Conservation (phyloP, 1,140 invertebrate species). For the Eciton burchellii region DNA sequence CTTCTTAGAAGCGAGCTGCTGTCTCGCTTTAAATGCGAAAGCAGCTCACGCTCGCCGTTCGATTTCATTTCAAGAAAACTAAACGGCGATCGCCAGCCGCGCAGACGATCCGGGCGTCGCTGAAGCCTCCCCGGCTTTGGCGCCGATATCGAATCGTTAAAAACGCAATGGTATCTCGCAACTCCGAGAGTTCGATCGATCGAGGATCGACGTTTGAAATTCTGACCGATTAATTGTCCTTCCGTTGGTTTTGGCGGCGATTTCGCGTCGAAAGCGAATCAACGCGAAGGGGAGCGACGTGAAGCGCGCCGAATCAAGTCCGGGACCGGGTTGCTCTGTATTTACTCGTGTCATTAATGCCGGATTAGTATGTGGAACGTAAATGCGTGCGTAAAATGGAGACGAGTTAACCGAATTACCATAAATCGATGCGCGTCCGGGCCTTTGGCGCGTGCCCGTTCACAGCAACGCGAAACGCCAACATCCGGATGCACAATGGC, state of each 20-base stretch:
- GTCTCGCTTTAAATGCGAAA: conserved; percentile 46
- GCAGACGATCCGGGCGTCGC: background rate
- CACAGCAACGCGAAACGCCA: conserved; percentile 30
- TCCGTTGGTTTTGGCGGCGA: conserved; percentile 16
- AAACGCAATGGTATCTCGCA: no score
- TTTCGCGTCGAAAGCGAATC: conserved; percentile 51
- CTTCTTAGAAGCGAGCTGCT: background rate
- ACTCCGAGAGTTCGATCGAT: no score
- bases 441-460: conserved; percentile 10
- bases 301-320: conserved; percentile 54
- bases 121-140: no score
- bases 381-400: conserved; percentile 61
- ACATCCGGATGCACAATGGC: conserved; percentile 39
- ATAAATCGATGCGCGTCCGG: conserved; percentile 61
- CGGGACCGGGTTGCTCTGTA: conserved; percentile 45
- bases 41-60: conserved; percentile 24
- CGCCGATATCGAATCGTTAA: background rate
- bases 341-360: conserved; percentile 53
- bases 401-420: conserved; percentile 64
- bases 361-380: conserved; percentile 63
- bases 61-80: conserved; percentile 45
- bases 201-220: conserved; percentile 34
- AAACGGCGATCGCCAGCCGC: conserved; percentile 14
- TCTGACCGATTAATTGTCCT: conserved; percentile 45
- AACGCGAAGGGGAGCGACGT: conserved; percentile 56